A percentile compares a stretch with the other conserved stretches of the same genome.
Evolutionary conservation across 2,113 vertebrate species (phyloP).

Genomic region (Sturnira hondurensis): DNA sequence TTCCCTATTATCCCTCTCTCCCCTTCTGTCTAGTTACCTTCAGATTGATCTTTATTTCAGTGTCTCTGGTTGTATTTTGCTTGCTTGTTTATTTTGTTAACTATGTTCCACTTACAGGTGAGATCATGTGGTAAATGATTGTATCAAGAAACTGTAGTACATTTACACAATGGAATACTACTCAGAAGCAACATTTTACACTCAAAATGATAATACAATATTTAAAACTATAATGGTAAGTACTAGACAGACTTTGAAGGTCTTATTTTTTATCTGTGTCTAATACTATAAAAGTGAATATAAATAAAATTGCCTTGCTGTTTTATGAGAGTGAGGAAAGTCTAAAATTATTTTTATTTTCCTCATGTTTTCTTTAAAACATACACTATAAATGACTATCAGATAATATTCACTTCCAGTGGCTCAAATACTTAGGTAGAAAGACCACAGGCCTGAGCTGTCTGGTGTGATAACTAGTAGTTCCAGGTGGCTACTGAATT

Average conservation of each 20-base stretch:
- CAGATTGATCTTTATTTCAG: too few relatives aligned
- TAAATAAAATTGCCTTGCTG: constrained; percentile 64
- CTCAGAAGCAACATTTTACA: constrained; percentile 51
- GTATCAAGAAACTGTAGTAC: too few relatives aligned
- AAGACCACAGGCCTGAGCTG: neutral
- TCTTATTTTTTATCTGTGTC: constrained; percentile 72
- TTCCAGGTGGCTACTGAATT: neutral
- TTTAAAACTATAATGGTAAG: constrained; percentile 68
- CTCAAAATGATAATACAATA: constrained; percentile 58
- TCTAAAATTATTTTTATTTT: constrained; percentile 76
- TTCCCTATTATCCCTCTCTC: too few relatives aligned
- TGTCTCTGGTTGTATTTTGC: too few relatives aligned
- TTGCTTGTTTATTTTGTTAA: too few relatives aligned
- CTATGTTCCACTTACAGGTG: too few relatives aligned
- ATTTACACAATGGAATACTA: neutral
- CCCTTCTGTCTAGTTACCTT: too few relatives aligned
- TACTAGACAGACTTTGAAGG: constrained; percentile 70
- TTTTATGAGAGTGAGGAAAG: constrained; percentile 76
- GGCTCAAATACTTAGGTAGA: constrained; percentile 33
- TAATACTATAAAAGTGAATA: constrained; percentile 76
- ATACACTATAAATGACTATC: constrained; percentile 75
- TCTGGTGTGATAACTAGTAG: neutral
- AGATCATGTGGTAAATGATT: too few relatives aligned
- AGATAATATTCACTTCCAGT: constrained; percentile 73
- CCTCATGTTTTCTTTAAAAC: constrained; percentile 63